Base-by-base conservation (phyloP, 2,113 vertebrate species). In the Jacana jacana region DNA sequence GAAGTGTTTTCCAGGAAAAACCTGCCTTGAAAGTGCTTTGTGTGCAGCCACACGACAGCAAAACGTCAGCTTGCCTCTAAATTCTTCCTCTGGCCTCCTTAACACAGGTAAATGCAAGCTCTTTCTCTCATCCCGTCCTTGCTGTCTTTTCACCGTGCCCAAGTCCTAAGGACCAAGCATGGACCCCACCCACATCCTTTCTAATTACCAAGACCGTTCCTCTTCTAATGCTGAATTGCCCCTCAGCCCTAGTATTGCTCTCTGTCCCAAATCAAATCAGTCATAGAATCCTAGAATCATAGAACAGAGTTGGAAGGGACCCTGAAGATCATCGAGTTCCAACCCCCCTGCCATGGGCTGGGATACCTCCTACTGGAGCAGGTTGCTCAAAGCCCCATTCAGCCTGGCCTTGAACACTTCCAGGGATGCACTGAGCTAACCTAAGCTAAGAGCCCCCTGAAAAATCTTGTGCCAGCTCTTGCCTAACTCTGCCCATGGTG, bases 1-100 rank as follows among this genome's bases (percentile, higher is more conserved):
- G 57, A 87, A 49, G 28, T 39, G 61, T 85, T 93, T 95, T 87
- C 86, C 82, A 90, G 75, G 75, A 92, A 95, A 91, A 91, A 55
- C 23, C 40, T 90, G 52, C 33, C 48, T 61, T 84, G 78, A 66
- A 66, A 95, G 27, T 69, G 22, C 37, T 91, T 78, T 66, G n/a
- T 75, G 55, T 63, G 30, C 44, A 92, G 13, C 14, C 30, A 22
- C 19, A 10, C 48, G n/a, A 46, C 58, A 61, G 44, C 31, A 77
- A 78, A 55, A 84, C 24, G 44, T 15, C 73, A 81, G 9, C 30
- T 81, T 87, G 55, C 30, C 54, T 51, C 9, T n/a, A 70, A 77
- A 60, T 78, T 40, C 69, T 89, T 44, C 58, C 55, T 87, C 33
- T 44, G 40, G 35, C 39, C 77, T 89, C 64, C 11, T 54, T 31